These are phyloP conservation scores for Griposia aprilina DNA, from an alignment of 2,888 invertebrate genomes.

Conservation along the genomic window DNA sequence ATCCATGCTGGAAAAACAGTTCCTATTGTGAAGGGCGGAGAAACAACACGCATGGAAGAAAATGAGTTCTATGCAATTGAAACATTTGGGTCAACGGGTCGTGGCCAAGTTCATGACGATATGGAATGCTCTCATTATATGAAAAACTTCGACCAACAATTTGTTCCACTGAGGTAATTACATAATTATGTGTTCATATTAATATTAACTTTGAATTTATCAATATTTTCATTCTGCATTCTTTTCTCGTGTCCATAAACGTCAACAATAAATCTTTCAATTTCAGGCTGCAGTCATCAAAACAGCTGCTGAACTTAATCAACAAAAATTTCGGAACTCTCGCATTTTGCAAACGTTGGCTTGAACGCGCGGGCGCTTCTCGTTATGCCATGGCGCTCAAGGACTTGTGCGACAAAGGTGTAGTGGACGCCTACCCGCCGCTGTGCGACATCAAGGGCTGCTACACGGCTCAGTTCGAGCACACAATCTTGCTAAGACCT, in stretches of 20 bases:
- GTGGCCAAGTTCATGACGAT: slow-evolving; percentile 98
- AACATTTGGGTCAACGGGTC: slow-evolving; percentile 99
- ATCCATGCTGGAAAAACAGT: slow-evolving; percentile 99
- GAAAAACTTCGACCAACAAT: slow-evolving; percentile 98
- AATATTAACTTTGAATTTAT: neutral
- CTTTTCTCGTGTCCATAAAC: slow-evolving; percentile 5
- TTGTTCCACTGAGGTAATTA: slow-evolving; percentile 95
- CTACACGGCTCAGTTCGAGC: slow-evolving; percentile 99
- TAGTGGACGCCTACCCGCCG: slow-evolving; percentile 99
- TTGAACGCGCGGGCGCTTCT: slow-evolving; percentile 98
- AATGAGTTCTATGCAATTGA: slow-evolving; percentile 99
- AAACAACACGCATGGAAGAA: slow-evolving; percentile 99
- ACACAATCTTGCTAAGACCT: slow-evolving; percentile 98
- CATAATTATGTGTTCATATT: neutral
- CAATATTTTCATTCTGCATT: slow-evolving; percentile 14
- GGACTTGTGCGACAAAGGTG: slow-evolving; percentile 99
- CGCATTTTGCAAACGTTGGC: slow-evolving; percentile 99
- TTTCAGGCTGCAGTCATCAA: slow-evolving; percentile 96
- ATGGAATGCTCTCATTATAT: slow-evolving; percentile 99
- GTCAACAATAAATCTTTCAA: slow-evolving; percentile 16
- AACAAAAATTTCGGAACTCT: slow-evolving; percentile 99
- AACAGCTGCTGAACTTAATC: slow-evolving; percentile 96
- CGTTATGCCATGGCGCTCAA: slow-evolving; percentile 99
- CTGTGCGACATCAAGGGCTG: slow-evolving; percentile 99
- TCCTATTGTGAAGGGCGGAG: slow-evolving; percentile 99